These are phyloP conservation scores for Benitochromis conjunctus DNA, from an alignment of 2,113 vertebrate species.

Conservation along the genomic window DNA sequence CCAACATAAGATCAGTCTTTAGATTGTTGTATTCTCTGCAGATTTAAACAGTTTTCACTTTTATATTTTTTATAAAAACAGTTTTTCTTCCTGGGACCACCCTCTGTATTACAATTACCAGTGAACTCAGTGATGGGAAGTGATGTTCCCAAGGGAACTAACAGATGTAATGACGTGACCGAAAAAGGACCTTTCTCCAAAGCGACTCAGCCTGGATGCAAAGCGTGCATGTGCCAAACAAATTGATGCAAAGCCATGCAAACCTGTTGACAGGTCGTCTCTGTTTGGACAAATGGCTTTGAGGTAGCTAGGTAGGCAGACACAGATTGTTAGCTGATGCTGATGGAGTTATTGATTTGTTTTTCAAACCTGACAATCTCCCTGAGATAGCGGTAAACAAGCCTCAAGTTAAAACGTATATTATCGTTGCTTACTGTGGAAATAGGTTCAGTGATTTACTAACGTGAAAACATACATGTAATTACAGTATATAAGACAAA, in stretches of 20 bases:
- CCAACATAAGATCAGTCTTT: background rate
- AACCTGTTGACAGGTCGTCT: conserved; percentile 34
- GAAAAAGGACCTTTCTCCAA: background rate
- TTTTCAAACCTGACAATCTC: background rate
- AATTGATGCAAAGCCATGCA: conserved; percentile 69
- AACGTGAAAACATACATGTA: background rate
- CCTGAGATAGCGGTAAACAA: background rate
- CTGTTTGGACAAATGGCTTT: background rate
- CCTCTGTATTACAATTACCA: background rate
- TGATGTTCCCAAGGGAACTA: background rate
- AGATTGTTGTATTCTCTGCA: background rate
- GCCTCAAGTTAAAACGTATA: background rate
- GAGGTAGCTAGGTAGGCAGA: background rate
- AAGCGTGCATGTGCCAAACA: conserved; percentile 67
- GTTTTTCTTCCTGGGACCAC: background rate
- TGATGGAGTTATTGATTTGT: background rate
- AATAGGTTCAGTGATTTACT: background rate
- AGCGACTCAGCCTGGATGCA: conserved; percentile 55
- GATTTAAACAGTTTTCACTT: background rate
- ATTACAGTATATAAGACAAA: background rate
- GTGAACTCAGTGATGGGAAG: background rate
- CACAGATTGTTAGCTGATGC: background rate
- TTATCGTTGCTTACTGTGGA: background rate
- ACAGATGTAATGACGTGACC: background rate
- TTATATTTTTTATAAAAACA: background rate